Percentiles rank a stretch among this genome's conserved stretches.
phyloP scores from a whole-genome alignment of 2,888 invertebrate genomes.

The Agriopis aurantiaria region DNA sequence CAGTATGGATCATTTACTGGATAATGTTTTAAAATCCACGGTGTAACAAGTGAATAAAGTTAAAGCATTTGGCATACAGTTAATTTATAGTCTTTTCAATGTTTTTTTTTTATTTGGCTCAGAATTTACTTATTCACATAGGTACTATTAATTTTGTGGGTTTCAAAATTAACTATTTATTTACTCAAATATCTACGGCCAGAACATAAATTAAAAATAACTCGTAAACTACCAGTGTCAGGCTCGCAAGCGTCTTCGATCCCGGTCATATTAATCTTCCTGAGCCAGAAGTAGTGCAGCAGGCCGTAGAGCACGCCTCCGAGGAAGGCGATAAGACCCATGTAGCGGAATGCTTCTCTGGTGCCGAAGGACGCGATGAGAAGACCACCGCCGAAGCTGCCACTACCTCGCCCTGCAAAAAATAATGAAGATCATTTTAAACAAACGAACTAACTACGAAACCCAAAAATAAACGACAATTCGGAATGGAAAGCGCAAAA shows the following conservation, averaged over 20 bases:
- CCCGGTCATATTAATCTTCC: conserved; percentile 84
- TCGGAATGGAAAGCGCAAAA: too few relatives aligned
- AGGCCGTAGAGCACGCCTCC: conserved; percentile 90
- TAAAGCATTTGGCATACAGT: too few relatives aligned
- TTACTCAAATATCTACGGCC: too few relatives aligned
- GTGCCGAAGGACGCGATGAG: conserved; percentile 92
- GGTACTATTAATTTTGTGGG: too few relatives aligned
- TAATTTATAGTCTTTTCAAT: too few relatives aligned
- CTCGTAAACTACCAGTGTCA: conserved; percentile 68
- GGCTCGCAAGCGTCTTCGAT: conserved; percentile 75
- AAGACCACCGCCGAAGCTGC: conserved; percentile 92
- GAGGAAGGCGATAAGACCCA: conserved; percentile 91
- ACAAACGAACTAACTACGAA: not conserved
- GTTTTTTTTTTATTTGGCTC: too few relatives aligned
- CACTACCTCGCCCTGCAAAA: conserved; percentile 90
- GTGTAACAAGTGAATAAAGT: too few relatives aligned
- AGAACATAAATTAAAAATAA: not conserved
- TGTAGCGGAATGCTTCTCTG: conserved; percentile 91
- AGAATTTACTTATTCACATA: too few relatives aligned
- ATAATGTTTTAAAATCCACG: too few relatives aligned
- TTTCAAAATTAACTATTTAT: too few relatives aligned
- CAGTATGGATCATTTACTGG: too few relatives aligned
- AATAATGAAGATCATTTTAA: not conserved
- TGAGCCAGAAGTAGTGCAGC: conserved; percentile 90
- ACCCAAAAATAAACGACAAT: not conserved